A percentile compares a stretch with the other conserved stretches of the same genome.
Evolutionary conservation across 1,140 invertebrate species (phyloP).

Genomic region (Caenorhabditis tropicalis): DNA sequence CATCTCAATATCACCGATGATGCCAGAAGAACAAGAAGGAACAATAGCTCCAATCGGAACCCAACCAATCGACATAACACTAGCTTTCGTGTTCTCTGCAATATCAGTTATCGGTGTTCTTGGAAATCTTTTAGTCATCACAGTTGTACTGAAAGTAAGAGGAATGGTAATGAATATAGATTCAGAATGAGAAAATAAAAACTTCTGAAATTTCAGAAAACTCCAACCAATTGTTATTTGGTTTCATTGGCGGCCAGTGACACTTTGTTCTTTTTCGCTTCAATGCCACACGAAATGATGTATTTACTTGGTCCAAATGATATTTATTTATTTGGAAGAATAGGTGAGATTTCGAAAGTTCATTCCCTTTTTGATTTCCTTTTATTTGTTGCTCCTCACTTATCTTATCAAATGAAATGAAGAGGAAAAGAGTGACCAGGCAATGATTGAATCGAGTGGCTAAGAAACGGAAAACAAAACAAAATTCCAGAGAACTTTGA

Average conservation of each 20-base stretch:
- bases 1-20: constrained; percentile 19
- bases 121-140: constrained; percentile 75
- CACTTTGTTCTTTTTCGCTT: constrained; percentile 75
- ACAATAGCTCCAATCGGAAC: constrained; percentile 1
- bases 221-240: constrained; percentile 78
- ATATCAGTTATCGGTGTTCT: constrained; percentile 76
- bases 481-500: background rate
- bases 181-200: background rate
- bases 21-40: background rate
- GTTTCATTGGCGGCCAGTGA: constrained; percentile 77
- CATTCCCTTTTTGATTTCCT: background rate
- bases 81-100: constrained; percentile 72
- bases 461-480: too few species aligned
- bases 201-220: constrained; percentile 73
- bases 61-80: constrained; percentile 2
- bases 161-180: constrained; percentile 63
- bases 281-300: constrained; percentile 77
- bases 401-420: background rate
- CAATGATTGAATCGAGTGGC: background rate
- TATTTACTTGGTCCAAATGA: constrained; percentile 76
- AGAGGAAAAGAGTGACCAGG: background rate
- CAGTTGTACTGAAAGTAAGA: constrained; percentile 66
- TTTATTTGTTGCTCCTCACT: background rate
- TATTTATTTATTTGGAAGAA: constrained; percentile 77
- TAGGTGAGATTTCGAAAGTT: constrained; percentile 53